phyloP scores from a whole-genome alignment of 2,113 vertebrate species.

The Anolis sagrei region DNA sequence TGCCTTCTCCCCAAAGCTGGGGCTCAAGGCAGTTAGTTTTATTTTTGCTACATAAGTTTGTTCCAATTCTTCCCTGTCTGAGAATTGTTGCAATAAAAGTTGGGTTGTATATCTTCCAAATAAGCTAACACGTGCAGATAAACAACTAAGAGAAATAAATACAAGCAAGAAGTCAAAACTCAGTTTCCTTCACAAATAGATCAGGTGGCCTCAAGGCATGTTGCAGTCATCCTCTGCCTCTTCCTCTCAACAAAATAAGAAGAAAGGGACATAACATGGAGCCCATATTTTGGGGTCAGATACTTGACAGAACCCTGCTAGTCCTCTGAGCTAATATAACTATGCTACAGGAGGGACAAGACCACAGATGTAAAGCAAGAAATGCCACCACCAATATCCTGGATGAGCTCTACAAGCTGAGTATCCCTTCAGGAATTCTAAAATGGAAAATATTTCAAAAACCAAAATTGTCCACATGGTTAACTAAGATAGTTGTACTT shows the following conservation, averaged over 20 bases:
- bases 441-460: no score
- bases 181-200: neutral
- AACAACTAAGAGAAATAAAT: neutral
- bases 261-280: neutral
- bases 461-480: no score
- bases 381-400: no score
- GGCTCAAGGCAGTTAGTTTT: neutral
- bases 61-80: neutral
- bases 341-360: no score
- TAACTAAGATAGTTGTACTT: no score
- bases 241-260: neutral
- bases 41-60: neutral
- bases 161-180: constrained; percentile 19
- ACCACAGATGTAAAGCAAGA: no score
- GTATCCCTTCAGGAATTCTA: no score
- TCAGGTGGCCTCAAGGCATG: neutral
- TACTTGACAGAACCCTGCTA: neutral
- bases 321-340: no score
- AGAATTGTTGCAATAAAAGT: neutral
- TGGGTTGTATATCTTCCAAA: neutral
- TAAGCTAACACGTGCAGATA: neutral
- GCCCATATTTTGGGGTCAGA: neutral
- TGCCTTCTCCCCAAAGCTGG: neutral
- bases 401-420: no score
- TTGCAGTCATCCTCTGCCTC: neutral